These are phyloP conservation scores for Melanophora roralis DNA, from an alignment of 2,888 invertebrate species.

Conservation along the genomic window DNA sequence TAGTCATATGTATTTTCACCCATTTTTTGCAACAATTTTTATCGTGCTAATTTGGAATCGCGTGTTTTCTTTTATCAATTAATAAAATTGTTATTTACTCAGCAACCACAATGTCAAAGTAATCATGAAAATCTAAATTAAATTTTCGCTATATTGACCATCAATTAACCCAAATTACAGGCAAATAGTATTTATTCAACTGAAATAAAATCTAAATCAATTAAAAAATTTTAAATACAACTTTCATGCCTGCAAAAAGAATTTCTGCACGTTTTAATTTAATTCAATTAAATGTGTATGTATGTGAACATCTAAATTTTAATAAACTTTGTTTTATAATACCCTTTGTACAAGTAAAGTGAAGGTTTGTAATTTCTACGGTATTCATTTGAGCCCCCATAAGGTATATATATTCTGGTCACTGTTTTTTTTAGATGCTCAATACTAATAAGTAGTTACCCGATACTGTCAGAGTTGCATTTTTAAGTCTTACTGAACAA, in stretches of 20 bases:
- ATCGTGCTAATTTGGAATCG: slow-evolving; percentile 21
- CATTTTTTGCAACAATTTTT: no score
- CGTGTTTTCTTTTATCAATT: slow-evolving; percentile 6
- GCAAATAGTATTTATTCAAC: slow-evolving; percentile 12
- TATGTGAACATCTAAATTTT: no score
- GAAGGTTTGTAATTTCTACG: no score
- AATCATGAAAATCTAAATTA: slow-evolving; percentile 13
- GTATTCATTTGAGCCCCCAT: no score
- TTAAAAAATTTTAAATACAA: slow-evolving; percentile 1
- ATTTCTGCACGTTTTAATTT: slow-evolving; percentile 16
- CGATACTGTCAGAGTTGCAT: no score
- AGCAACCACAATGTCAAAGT: slow-evolving; percentile 9
- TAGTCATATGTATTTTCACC: no score
- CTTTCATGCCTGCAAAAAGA: background rate
- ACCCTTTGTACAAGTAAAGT: no score
- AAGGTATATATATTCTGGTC: no score
- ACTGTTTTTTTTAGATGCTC: no score
- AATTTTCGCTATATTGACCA: slow-evolving; percentile 22
- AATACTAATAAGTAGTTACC: no score
- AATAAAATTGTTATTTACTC: background rate
- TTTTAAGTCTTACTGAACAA: no score
- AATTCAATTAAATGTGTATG: slow-evolving; percentile 12
- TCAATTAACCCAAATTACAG: slow-evolving; percentile 35
- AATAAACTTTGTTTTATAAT: no score
- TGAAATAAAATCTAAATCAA: slow-evolving; percentile 24